These are phyloP conservation scores for Columba guinea DNA, from an alignment of 2,797 vertebrate species.

Conservation along the genomic window DNA sequence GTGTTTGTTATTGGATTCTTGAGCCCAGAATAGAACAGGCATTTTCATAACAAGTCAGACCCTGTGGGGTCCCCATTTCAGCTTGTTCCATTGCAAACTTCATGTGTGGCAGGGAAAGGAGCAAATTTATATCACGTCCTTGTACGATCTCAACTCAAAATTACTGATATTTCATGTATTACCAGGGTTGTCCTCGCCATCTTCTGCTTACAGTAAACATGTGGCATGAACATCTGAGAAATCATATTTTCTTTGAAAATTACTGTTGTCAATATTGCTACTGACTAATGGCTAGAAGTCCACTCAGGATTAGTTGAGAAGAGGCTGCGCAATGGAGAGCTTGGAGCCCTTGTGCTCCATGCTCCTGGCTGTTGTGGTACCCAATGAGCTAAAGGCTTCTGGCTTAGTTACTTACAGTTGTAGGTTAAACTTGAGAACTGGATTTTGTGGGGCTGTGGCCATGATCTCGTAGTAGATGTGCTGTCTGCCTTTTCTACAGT, in stretches of 20 bases:
- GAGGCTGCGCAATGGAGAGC: not conserved
- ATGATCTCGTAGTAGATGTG: not conserved
- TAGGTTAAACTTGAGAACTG: not conserved
- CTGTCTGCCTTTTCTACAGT: not conserved
- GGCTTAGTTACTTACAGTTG: not conserved
- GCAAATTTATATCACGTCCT: not conserved
- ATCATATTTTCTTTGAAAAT: not conserved
- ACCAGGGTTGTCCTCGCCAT: not conserved
- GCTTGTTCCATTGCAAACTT: not conserved
- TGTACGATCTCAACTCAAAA: not conserved
- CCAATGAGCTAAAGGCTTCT: too few species aligned
- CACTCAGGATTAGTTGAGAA: not conserved
- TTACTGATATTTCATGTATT: not conserved
- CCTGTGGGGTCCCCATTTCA: not conserved
- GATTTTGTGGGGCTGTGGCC: not conserved
- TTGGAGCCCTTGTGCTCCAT: not conserved
- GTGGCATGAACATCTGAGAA: not conserved
- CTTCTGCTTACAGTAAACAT: not conserved
- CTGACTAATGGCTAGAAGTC: not conserved
- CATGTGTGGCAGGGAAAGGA: not conserved
- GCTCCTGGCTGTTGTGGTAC: too few species aligned
- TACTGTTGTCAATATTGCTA: not conserved
- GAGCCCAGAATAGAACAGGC: not conserved
- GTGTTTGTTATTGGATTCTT: not conserved
- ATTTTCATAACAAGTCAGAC: slow-evolving; percentile 5